phyloP scores from a whole-genome alignment of 2,797 vertebrate species.

The Ptychadena robeensis region DNA sequence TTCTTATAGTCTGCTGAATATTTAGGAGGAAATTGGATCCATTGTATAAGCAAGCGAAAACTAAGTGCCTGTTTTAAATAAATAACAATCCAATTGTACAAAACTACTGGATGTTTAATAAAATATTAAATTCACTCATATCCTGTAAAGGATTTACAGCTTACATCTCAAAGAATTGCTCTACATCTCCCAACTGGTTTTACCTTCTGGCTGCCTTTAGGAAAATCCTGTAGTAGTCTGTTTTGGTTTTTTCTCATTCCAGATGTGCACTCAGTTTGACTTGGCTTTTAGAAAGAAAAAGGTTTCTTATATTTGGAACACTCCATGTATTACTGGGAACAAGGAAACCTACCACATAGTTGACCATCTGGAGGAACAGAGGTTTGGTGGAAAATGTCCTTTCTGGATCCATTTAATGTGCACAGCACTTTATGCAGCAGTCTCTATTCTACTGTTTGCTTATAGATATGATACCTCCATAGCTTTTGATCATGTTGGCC shows the following conservation, averaged over 20 bases:
- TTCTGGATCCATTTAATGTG: too few relatives aligned
- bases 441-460: too few relatives aligned
- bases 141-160: too few relatives aligned
- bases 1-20: too few relatives aligned
- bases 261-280: not conserved
- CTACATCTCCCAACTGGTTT: not conserved
- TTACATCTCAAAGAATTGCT: too few relatives aligned
- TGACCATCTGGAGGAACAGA: not conserved
- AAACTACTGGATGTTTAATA: too few relatives aligned
- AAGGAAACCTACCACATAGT: not conserved
- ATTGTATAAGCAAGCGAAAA: not conserved
- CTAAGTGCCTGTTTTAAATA: too few relatives aligned
- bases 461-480: not conserved
- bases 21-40: not conserved
- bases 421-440: too few relatives aligned
- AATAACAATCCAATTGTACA: too few relatives aligned
- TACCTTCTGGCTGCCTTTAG: not conserved
- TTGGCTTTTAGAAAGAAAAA: not conserved
- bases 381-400: not conserved
- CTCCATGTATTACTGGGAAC: not conserved
- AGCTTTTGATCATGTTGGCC: not conserved
- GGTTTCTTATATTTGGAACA: not conserved
- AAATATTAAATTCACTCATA: not conserved
- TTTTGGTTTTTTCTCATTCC: not conserved
- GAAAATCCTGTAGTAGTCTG: not conserved